Evolutionary conservation across 2,888 invertebrate genomes (phyloP).

Genomic region (Eledona agricola): DNA sequence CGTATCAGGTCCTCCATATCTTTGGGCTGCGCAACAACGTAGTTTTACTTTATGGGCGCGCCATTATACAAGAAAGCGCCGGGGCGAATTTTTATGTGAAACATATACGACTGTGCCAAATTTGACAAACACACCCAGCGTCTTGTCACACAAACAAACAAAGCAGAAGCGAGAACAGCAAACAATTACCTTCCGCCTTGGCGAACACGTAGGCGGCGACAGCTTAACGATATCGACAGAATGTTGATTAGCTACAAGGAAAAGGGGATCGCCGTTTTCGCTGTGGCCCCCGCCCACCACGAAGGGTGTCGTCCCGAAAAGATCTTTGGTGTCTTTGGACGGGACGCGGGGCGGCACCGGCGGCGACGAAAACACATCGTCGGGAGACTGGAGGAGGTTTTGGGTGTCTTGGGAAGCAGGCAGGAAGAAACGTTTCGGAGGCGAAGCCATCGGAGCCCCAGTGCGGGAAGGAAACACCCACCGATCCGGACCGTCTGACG

Average conservation of each 20-base stretch:
- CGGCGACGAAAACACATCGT: conserved; percentile 59
- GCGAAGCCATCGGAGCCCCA: conserved; percentile 53
- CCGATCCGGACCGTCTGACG: conserved; percentile 54
- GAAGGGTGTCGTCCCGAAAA: conserved; percentile 60
- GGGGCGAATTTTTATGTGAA: too few relatives aligned
- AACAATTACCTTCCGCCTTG: conserved; percentile 59
- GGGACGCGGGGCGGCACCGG: conserved; percentile 63
- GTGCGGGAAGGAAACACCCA: conserved; percentile 51
- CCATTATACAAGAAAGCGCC: too few relatives aligned
- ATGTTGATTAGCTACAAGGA: conserved; percentile 61
- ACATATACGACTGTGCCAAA: neutral
- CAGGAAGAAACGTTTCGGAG: conserved; percentile 47
- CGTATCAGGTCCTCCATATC: conserved; percentile 71
- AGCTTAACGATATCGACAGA: conserved; percentile 62
- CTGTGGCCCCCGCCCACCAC: conserved; percentile 62
- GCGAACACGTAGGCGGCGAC: conserved; percentile 60
- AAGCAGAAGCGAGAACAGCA: conserved; percentile 10
- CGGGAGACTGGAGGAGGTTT: conserved; percentile 59
- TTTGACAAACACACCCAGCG: conserved; percentile 1
- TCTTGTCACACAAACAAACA: too few relatives aligned
- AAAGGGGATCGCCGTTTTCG: conserved; percentile 62
- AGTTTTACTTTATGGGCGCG: neutral
- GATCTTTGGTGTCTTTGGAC: conserved; percentile 51
- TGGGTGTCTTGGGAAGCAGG: conserved; percentile 54
- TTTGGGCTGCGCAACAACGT: conserved; percentile 54